These are phyloP conservation scores for Lasioglossum zephyrum DNA, from an alignment of 2,888 invertebrate genomes.

Conservation along the genomic window DNA sequence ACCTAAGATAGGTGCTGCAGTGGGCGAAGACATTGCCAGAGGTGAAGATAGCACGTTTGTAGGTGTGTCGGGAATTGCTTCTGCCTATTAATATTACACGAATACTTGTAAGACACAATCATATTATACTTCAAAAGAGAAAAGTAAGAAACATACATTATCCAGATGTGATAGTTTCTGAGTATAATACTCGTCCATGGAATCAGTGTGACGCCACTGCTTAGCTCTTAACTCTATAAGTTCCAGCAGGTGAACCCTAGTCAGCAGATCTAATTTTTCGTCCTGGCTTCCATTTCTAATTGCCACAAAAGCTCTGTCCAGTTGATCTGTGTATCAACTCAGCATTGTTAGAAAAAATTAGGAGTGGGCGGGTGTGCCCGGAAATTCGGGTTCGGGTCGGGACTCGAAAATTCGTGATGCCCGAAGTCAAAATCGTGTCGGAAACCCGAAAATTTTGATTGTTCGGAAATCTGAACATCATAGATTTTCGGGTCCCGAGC, in stretches of 20 bases:
- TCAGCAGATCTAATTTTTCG: constrained; percentile 93
- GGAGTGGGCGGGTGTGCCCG: too few relatives aligned
- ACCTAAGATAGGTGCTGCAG: constrained; percentile 87
- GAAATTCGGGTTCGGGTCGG: too few relatives aligned
- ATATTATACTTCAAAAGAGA: neutral
- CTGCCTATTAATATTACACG: constrained; percentile 49
- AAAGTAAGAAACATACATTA: constrained; percentile 80
- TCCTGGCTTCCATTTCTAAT: constrained; percentile 96
- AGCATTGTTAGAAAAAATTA: constrained; percentile 6
- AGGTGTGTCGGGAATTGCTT: constrained; percentile 75
- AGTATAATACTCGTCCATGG: constrained; percentile 92
- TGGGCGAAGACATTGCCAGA: constrained; percentile 84
- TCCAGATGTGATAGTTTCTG: constrained; percentile 84
- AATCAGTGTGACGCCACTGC: constrained; percentile 94
- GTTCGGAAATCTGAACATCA: too few relatives aligned
- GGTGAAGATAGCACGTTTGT: constrained; percentile 77
- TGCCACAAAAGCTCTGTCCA: constrained; percentile 92
- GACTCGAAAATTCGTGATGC: too few relatives aligned
- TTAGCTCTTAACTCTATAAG: constrained; percentile 96
- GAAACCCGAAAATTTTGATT: too few relatives aligned
- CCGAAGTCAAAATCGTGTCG: too few relatives aligned
- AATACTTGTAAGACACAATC: constrained; percentile 10
- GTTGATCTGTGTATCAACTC: constrained; percentile 86
- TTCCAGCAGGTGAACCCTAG: constrained; percentile 95
- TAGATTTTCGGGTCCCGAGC: too few relatives aligned